These are phyloP conservation scores for Cyanoliseus patagonus DNA, from an alignment of 2,113 vertebrate genomes.

Conservation along the genomic window DNA sequence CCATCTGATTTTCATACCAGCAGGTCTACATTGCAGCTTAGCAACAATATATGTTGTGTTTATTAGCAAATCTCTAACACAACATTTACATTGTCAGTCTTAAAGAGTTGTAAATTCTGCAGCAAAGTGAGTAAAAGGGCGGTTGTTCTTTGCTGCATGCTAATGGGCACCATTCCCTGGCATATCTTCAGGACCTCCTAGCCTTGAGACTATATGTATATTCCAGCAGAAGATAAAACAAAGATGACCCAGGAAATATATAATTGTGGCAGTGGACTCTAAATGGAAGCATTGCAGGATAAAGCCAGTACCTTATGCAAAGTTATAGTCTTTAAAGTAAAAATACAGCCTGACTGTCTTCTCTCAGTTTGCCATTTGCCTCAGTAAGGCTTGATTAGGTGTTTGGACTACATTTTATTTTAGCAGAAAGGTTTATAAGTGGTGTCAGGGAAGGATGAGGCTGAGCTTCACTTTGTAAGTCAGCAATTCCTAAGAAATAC, in stretches of 20 bases:
- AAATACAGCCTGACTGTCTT: background rate
- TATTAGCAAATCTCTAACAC: background rate
- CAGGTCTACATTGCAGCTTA: background rate
- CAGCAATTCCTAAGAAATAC: background rate
- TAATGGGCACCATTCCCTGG: conserved; percentile 26
- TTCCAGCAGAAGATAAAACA: conserved; percentile 1
- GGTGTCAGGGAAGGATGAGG: background rate
- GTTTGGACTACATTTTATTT: background rate
- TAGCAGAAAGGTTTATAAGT: background rate
- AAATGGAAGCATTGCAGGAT: background rate
- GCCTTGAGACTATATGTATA: background rate
- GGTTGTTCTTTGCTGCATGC: background rate
- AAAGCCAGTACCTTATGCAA: background rate
- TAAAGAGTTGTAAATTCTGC: conserved; percentile 33
- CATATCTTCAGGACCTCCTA: conserved; percentile 11
- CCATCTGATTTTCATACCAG: conserved; percentile 37
- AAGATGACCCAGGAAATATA: background rate
- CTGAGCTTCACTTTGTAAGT: background rate
- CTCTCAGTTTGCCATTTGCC: background rate
- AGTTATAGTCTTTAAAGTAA: conserved; percentile 23
- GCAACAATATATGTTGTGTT: background rate
- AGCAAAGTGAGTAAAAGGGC: background rate
- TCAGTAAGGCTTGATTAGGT: background rate
- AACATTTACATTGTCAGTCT: background rate
- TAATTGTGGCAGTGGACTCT: background rate